Evolutionary conservation across 2,113 vertebrate genomes (phyloP), one percentile per base, ranked within the genome.

Genomic region (Cephalopterus ornatus): DNA sequence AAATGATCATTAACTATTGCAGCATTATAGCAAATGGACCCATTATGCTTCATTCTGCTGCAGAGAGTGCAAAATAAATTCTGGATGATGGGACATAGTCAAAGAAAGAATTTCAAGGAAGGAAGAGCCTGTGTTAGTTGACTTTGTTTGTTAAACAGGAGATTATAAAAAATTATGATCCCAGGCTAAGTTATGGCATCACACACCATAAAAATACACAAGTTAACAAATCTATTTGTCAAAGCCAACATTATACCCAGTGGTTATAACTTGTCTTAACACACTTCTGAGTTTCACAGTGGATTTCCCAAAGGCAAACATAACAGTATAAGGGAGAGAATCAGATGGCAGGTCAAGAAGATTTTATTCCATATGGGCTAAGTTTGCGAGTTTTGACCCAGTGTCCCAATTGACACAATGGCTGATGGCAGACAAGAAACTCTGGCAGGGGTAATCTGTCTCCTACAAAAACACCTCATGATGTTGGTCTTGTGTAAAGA

Each of bases 21-120:
- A 72, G 37, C 71, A 77, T 80, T 89, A 42, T 59, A 79, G 84
- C 91, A 93, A 93, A 95, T 71, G 74, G 87, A 58, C 50, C 75
- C 74, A 89, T 97, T 96, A 95, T 13, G 62, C 30, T 87, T 67
- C 44, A 17, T 83, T 88, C 47, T 63, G 28, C 75, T 96, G 79
- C 37, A 22, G 30, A 41, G 49, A 95, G 66, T 66, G 86, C 89
- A 93, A 79, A 93, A 95, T 97, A 93, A 95, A 97, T 97, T 87
- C 70, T 89, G 35, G 35, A 33, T 91, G 91, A 94, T 92, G 66
- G 89, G 74, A 89, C 46, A 41, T 42, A 56, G 66, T 92, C 92
- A 91, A 91, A 82, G 50, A 91, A 63, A 52, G 93, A 89, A 56
- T 82, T 94, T 93, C 67, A 59, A 41, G 37, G 84, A 56, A 63